Evolutionary conservation across 2,888 invertebrate genomes (phyloP).

Genomic region (Cerastoderma edule): DNA sequence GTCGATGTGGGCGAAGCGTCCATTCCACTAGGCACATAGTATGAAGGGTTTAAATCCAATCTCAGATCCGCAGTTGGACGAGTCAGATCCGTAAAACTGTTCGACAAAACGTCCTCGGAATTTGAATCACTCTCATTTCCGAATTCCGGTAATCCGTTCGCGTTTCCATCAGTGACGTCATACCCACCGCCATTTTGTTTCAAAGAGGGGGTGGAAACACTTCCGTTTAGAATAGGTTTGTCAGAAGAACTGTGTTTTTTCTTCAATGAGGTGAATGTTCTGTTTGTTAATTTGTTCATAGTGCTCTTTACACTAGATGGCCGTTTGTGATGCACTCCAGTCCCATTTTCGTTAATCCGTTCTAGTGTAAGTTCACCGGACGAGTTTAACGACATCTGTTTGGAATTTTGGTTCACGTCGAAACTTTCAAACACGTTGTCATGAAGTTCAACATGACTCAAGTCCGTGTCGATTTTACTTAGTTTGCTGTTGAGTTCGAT

Average conservation of each 20-base stretch:
- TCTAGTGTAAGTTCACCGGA: not conserved
- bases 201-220: constrained; percentile 35
- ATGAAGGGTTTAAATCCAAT: constrained; percentile 40
- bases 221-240: constrained; percentile 36
- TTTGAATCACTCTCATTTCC: constrained; percentile 27
- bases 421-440: constrained; percentile 43
- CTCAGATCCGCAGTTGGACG: constrained; percentile 48
- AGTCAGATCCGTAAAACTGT: constrained; percentile 58
- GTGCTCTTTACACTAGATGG: constrained; percentile 63
- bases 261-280: constrained; percentile 67
- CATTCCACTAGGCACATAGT: constrained; percentile 20
- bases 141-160: constrained; percentile 4
- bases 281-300: constrained; percentile 72
- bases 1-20: constrained; percentile 46
- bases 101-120: constrained; percentile 41
- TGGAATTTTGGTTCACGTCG: constrained; percentile 63
- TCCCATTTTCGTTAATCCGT: constrained; percentile 31
- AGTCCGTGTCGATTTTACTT: constrained; percentile 66
- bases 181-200: constrained; percentile 41
- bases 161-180: constrained; percentile 31
- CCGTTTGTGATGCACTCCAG: constrained; percentile 30
- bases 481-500: constrained; percentile 66
- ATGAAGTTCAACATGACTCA: constrained; percentile 54
- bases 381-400: constrained; percentile 27
- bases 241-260: constrained; percentile 45